These are phyloP conservation scores for Odobenus rosmarus DNA, from an alignment of 2,113 vertebrate genomes.

Conservation along the genomic window DNA sequence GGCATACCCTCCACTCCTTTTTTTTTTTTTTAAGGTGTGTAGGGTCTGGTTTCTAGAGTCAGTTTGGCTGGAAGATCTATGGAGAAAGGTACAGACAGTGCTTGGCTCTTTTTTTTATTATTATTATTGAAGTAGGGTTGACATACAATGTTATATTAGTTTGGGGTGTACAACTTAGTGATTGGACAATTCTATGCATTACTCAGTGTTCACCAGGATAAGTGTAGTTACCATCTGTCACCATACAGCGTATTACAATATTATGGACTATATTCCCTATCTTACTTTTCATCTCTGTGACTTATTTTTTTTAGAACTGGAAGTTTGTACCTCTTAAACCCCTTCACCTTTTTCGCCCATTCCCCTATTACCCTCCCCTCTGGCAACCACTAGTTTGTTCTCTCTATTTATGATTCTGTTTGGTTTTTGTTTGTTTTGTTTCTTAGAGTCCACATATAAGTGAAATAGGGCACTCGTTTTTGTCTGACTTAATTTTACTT, in stretches of 20 bases:
- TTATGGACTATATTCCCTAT: not conserved
- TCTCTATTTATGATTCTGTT: not conserved
- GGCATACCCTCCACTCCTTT: not conserved
- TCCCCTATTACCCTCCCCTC: not conserved
- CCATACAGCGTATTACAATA: not conserved
- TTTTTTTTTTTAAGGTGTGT: accelerated
- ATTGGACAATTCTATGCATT: not conserved
- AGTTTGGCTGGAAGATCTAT: not conserved
- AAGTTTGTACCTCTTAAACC: not conserved
- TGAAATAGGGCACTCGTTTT: not conserved
- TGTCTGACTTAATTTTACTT: not conserved
- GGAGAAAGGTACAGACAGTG: not conserved
- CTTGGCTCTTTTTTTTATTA: not conserved
- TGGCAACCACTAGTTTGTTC: not conserved
- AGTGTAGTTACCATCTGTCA: not conserved
- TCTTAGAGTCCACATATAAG: not conserved
- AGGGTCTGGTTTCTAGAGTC: not conserved
- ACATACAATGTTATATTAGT: not conserved
- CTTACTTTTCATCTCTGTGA: not conserved
- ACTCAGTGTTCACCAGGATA: not conserved
- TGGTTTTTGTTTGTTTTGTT: not conserved
- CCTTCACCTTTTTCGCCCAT: not conserved
- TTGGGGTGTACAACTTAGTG: not conserved
- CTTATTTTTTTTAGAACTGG: not conserved
- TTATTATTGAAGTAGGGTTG: not conserved